These are phyloP conservation scores for Parascotia fuliginaria DNA, from an alignment of 2,888 invertebrate species.

Conservation along the genomic window DNA sequence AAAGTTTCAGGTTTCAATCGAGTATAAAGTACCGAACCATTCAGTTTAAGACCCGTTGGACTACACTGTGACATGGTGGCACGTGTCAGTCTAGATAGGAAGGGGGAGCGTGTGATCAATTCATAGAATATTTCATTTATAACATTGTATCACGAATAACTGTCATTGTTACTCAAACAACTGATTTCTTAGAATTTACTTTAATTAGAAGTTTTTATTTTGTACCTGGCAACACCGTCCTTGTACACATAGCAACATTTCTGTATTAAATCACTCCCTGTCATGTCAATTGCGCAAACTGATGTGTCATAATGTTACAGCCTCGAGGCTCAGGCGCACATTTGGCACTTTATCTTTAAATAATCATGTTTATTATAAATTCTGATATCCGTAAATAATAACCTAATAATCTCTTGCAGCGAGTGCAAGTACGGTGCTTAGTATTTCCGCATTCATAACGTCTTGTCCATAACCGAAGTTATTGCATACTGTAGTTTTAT, in stretches of 20 bases:
- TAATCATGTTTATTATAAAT: constrained; percentile 17
- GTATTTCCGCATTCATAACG: neutral
- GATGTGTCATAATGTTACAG: constrained; percentile 35
- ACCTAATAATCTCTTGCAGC: neutral
- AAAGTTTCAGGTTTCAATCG: too few relatives aligned
- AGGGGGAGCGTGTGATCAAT: too few relatives aligned
- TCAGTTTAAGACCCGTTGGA: too few relatives aligned
- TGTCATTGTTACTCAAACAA: too few relatives aligned
- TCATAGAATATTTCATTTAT: too few relatives aligned
- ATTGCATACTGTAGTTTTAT: neutral
- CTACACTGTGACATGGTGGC: too few relatives aligned
- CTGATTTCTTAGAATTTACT: too few relatives aligned
- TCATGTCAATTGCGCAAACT: constrained; percentile 28
- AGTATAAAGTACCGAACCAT: too few relatives aligned
- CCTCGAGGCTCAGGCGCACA: constrained; percentile 32
- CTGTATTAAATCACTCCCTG: constrained; percentile 11
- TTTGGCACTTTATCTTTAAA: constrained; percentile 25
- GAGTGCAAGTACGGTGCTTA: neutral
- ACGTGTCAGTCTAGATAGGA: too few relatives aligned
- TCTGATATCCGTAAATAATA: constrained; percentile 10
- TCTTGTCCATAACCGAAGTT: neutral
- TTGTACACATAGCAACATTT: neutral
- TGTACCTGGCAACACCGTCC: too few relatives aligned
- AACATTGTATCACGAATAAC: too few relatives aligned
- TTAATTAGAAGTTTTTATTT: too few relatives aligned